Base-by-base conservation (phyloP, 2,888 invertebrate species). In the Crematogaster levior region DNA sequence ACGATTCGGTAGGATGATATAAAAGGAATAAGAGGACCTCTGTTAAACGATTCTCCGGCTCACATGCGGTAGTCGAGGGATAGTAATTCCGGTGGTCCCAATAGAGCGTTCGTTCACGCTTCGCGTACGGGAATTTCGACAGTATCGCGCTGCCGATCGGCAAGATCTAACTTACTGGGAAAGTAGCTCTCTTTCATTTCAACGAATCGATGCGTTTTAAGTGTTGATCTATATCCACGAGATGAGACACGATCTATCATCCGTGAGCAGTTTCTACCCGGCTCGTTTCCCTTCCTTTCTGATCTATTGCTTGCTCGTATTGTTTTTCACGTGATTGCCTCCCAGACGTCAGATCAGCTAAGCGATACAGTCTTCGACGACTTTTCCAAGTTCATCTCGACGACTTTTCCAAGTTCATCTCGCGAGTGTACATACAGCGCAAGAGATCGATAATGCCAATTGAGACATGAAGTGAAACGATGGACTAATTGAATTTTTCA, bases 171-270 rank as follows among this genome's bases (percentile, higher is more conserved):
- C 82, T 84, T 65, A 84, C 72, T 79, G 81, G 77, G 84, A 82
- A 84, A 86, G 83, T 85, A 83, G 82, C 84, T 81, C 70, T 53
- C 24, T 56, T 24, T 58, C 61, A 34, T 51, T n/a, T 48, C 48
- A 70, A 72, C 81, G 58, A 74, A 83, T 80, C 80, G 83, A 86
- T 81, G 88, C 85, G 87, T 89, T 89, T 89, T 87, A 91, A 91
- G 18, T 86, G 77, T 84, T 89, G 90, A 91, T 91, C 90, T 91
- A 90, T 90, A 91, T 91, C 90, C 91, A 88, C 83, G 84, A 85
- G 90, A 86, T 86, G 88, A 88, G 87, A 84, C 81, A 86, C 87
- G 90, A 91, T 91, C 90, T 90, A 91, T 93, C 91, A 92, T 89
- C 79, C 79, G 85, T 85, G 56, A 53, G 85, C 63, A 56, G 21